Evolutionary conservation across 2,888 invertebrate genomes (phyloP).

Genomic region (Neoscelio sp.): DNA sequence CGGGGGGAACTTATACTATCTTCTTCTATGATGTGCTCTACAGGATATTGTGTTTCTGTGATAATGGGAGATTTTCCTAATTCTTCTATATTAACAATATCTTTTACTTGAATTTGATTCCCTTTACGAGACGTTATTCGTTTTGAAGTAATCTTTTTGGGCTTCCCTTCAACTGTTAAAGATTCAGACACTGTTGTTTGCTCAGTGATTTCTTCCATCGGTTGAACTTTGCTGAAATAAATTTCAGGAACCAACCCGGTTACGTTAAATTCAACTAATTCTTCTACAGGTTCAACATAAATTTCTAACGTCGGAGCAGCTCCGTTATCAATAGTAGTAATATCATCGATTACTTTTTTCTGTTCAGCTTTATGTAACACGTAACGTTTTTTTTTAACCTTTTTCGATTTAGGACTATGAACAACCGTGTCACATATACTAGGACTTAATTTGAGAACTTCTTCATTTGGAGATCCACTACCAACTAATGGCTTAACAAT

Average conservation of each 20-base stretch:
- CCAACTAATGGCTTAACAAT: too few relatives aligned
- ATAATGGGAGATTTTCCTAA: neutral
- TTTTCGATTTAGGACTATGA: neutral
- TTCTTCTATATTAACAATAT: neutral
- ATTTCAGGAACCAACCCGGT: neutral
- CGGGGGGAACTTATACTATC: neutral
- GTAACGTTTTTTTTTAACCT: neutral
- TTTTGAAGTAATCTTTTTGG: neutral
- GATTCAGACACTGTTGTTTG: neutral
- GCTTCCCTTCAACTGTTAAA: neutral
- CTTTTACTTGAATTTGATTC: neutral
- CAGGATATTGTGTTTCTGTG: neutral
- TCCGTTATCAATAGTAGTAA: neutral
- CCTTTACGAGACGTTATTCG: neutral
- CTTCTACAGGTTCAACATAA: slow-evolving; percentile 15
- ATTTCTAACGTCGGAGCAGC: neutral
- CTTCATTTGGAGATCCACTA: too few relatives aligned
- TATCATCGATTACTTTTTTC: neutral
- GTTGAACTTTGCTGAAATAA: neutral
- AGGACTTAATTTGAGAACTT: too few relatives aligned
- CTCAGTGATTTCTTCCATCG: slow-evolving; percentile 1
- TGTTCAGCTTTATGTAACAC: neutral
- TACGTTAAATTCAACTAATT: neutral
- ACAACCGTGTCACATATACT: too few relatives aligned
- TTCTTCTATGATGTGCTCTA: slow-evolving; percentile 1